Conservation (phyloP, 2,888 invertebrate genomes). For the Glyphotaelius pellucidus region DNA sequence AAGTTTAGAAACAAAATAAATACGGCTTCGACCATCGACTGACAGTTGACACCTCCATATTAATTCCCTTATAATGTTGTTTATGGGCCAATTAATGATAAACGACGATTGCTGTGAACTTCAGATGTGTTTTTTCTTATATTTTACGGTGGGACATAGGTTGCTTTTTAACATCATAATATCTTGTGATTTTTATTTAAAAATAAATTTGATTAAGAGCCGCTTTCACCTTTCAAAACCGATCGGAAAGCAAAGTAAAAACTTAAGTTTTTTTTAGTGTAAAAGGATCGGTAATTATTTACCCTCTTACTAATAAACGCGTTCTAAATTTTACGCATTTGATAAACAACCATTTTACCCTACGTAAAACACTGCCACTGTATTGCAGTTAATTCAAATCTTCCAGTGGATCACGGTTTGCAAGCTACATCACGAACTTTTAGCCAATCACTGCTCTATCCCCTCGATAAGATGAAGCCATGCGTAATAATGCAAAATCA, state of each 20-base stretch:
- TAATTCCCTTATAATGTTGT: slow-evolving; percentile 35
- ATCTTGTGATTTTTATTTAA: neutral
- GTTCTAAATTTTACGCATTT: no score
- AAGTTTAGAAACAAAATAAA: neutral
- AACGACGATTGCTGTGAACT: neutral
- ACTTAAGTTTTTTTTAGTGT: neutral
- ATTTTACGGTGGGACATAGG: neutral
- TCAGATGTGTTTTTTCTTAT: slow-evolving; percentile 4
- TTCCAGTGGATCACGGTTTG: no score
- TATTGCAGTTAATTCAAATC: no score
- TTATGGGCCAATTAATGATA: slow-evolving; percentile 30
- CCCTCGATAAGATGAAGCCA: no score
- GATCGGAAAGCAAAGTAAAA: neutral
- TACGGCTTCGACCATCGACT: neutral
- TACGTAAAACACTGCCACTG: no score
- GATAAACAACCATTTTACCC: no score
- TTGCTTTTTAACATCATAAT: neutral
- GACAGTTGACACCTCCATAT: slow-evolving; percentile 24
- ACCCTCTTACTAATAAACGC: no score
- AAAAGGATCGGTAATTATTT: no score
- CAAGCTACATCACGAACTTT: no score
- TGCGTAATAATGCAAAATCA: no score
- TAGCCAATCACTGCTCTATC: no score
- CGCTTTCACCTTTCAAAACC: neutral
- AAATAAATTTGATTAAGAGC: neutral